A percentile compares a stretch with the other conserved stretches of the same genome.
phyloP scores from a whole-genome alignment of 2,888 invertebrate species.

The Diogma glabrata region DNA sequence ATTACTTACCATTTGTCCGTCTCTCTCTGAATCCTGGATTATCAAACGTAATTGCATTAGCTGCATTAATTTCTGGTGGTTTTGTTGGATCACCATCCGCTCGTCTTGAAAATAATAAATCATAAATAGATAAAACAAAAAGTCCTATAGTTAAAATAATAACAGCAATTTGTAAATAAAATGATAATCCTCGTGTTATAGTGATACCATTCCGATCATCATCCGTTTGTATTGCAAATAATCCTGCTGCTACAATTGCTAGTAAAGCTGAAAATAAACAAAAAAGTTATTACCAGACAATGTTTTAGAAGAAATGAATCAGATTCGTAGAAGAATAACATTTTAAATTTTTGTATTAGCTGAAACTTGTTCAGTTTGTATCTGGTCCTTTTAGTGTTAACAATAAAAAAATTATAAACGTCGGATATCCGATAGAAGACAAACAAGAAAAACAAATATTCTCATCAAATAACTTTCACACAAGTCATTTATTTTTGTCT shows the following conservation, averaged over 20 bases:
- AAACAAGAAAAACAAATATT: no score
- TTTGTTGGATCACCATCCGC: constrained; percentile 71
- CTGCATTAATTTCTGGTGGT: constrained; percentile 41
- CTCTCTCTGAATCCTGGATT: constrained; percentile 78
- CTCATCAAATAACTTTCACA: no score
- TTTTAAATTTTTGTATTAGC: no score
- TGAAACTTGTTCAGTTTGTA: no score
- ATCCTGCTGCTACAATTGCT: constrained; percentile 66
- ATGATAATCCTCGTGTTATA: constrained; percentile 68
- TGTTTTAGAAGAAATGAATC: no score
- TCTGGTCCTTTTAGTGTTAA: no score
- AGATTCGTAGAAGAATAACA: no score
- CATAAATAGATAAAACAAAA: constrained; percentile 69
- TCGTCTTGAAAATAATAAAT: constrained; percentile 63
- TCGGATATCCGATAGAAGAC: no score
- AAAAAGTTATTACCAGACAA: no score
- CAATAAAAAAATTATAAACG: no score
- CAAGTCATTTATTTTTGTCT: no score
- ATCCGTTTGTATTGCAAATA: constrained; percentile 79
- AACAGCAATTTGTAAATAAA: constrained; percentile 75
- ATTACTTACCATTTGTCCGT: constrained; percentile 32
- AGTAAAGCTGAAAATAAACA: constrained; percentile 50
- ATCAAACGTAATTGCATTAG: constrained; percentile 64
- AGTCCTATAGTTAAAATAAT: constrained; percentile 63
- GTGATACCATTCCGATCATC: constrained; percentile 61